Percentiles rank a stretch among this genome's conserved stretches.
Evolutionary conservation across 2,113 vertebrate species (phyloP).

Genomic region (Oncorhynchus nerka): DNA sequence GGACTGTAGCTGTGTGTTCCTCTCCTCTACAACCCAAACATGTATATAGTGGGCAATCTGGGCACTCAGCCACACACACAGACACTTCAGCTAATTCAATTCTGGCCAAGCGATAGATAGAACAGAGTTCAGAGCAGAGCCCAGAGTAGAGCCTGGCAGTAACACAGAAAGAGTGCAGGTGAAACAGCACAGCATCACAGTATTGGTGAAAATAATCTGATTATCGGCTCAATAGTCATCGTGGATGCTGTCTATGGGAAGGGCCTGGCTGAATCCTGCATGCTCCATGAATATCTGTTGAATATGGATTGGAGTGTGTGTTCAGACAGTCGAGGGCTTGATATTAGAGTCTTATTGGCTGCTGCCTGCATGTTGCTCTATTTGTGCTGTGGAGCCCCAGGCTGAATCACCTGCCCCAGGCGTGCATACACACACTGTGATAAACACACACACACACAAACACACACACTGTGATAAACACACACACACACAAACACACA

Average conservation of each 20-base stretch:
- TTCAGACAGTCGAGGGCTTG: constrained; percentile 36
- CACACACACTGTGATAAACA: constrained; percentile 16
- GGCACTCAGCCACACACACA: constrained; percentile 57
- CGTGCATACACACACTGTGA: constrained; percentile 44
- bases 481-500: constrained; percentile 23
- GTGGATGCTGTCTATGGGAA: constrained; percentile 64
- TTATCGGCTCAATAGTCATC: constrained; percentile 70
- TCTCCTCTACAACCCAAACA: constrained; percentile 35
- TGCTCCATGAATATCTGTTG: constrained; percentile 70
- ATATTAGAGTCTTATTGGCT: constrained; percentile 63
- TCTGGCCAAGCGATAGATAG: constrained; percentile 49
- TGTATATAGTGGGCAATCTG: constrained; percentile 54
- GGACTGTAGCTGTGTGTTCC: constrained; percentile 41
- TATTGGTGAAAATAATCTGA: constrained; percentile 63
- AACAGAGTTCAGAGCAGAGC: constrained; percentile 14
- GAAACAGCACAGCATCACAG: constrained; percentile 50
- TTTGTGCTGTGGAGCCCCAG: constrained; percentile 63
- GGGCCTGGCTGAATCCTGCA: constrained; percentile 63
- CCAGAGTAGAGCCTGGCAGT: background rate
- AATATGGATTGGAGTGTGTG: constrained; percentile 66
- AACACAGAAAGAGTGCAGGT: constrained; percentile 52
- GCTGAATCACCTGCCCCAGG: constrained; percentile 68
- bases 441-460: constrained; percentile 21
- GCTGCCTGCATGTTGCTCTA: constrained; percentile 43
- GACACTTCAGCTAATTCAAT: constrained; percentile 69